These are phyloP conservation scores for Poecile montanus DNA, from an alignment of 2,797 vertebrate species.

Conservation along the genomic window DNA sequence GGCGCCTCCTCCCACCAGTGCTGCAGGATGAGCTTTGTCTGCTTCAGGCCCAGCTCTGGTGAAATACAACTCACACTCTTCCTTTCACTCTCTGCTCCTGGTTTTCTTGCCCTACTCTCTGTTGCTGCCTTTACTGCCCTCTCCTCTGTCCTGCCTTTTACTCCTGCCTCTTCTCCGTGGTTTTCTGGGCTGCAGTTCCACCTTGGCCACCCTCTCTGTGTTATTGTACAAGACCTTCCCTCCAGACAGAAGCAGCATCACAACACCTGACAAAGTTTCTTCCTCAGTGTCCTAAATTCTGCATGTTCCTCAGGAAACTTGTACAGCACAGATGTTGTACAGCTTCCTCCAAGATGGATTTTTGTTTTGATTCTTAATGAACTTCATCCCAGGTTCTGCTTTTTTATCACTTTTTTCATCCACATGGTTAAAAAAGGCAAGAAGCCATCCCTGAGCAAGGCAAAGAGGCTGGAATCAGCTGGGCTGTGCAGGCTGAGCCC, in stretches of 20 bases:
- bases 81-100: background rate
- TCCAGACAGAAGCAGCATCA: background rate
- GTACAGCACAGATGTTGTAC: accelerated
- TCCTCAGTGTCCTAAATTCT: background rate
- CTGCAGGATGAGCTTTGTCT: background rate
- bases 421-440: background rate
- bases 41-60: background rate
- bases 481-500: background rate
- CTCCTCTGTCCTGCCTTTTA: background rate
- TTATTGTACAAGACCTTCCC: accelerated
- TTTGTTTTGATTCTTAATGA: background rate
- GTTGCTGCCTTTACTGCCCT: background rate
- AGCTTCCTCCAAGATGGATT: background rate
- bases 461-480: background rate
- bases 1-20: background rate
- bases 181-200: background rate
- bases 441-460: background rate
- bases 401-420: background rate
- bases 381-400: background rate
- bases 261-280: background rate
- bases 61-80: background rate
- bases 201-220: background rate
- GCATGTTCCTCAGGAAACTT: background rate
- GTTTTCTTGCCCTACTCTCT: background rate
- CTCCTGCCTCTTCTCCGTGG: background rate